Percentiles rank a stretch among this genome's conserved stretches.
Evolutionary conservation across 2,888 invertebrate genomes (phyloP).

Genomic region (Ptilodon capucinus): DNA sequence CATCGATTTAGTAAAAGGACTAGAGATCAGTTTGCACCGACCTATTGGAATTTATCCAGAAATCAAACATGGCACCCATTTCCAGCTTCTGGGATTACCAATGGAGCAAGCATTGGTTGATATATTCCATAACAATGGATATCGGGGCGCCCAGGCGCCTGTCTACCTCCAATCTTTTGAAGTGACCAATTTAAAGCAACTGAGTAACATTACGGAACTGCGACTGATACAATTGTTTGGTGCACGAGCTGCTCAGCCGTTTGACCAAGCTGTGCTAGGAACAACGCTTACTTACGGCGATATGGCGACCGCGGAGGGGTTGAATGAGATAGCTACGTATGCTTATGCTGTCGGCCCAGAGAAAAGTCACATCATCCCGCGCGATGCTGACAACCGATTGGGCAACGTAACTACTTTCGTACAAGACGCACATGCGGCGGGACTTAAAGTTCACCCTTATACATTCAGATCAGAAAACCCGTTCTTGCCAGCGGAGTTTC

Average conservation of each 20-base stretch:
- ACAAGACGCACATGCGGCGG: slow-evolving; percentile 60
- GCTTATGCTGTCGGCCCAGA: slow-evolving; percentile 72
- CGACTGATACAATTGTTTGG: slow-evolving; percentile 61
- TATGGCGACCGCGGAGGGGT: slow-evolving; percentile 68
- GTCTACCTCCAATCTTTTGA: slow-evolving; percentile 75
- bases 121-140: slow-evolving; percentile 62
- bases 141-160: slow-evolving; percentile 52
- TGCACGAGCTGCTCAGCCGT: slow-evolving; percentile 44
- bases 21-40: slow-evolving; percentile 57
- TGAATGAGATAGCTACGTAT: slow-evolving; percentile 64
- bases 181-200: slow-evolving; percentile 64
- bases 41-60: slow-evolving; percentile 70
- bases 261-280: slow-evolving; percentile 54
- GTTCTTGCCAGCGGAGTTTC: slow-evolving; percentile 63
- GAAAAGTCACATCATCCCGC: slow-evolving; percentile 65
- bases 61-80: slow-evolving; percentile 69
- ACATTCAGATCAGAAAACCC: slow-evolving; percentile 70
- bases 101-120: slow-evolving; percentile 66
- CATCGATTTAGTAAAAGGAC: slow-evolving; percentile 64
- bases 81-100: slow-evolving; percentile 56
- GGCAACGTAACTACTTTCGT: slow-evolving; percentile 61
- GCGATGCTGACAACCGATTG: slow-evolving; percentile 49
- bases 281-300: slow-evolving; percentile 60
- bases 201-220: slow-evolving; percentile 60
- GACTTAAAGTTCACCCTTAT: slow-evolving; percentile 70